These are phyloP conservation scores for Drosophila bocqueti DNA, from an alignment of 1,140 invertebrate genomes.

Conservation along the genomic window DNA sequence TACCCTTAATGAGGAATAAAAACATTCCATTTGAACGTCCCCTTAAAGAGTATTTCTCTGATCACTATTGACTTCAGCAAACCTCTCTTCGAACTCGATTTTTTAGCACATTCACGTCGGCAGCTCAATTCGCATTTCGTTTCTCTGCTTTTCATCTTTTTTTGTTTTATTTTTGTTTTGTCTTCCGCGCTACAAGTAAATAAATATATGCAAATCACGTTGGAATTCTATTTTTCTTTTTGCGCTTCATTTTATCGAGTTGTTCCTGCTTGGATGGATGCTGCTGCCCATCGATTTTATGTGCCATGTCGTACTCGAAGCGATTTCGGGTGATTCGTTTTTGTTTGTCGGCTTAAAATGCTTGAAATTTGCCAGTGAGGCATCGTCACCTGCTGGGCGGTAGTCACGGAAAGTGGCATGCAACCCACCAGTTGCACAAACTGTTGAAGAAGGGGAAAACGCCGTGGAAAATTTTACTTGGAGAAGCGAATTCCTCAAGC, in stretches of 20 bases:
- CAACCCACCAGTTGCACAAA: slow-evolving; percentile 71
- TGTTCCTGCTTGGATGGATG: slow-evolving; percentile 27
- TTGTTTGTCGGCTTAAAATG: slow-evolving; percentile 47
- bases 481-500: slow-evolving; percentile 27
- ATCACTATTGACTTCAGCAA: slow-evolving; percentile 1
- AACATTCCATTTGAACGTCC: too few relatives aligned
- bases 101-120: slow-evolving; percentile 42
- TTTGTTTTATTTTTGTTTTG: slow-evolving; percentile 28
- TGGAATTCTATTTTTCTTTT: slow-evolving; percentile 52
- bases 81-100: slow-evolving; percentile 8
- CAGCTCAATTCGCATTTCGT: slow-evolving; percentile 51
- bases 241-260: slow-evolving; percentile 21
- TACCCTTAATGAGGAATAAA: too few relatives aligned
- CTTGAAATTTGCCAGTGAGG: slow-evolving; percentile 34
- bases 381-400: slow-evolving; percentile 33
- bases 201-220: slow-evolving; percentile 82
- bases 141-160: slow-evolving; percentile 11
- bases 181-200: slow-evolving; percentile 54
- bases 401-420: slow-evolving; percentile 37
- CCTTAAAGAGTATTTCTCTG: slow-evolving; percentile 8
- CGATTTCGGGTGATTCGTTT: slow-evolving; percentile 56
- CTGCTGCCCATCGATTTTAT: slow-evolving; percentile 70
- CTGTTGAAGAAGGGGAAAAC: neutral
- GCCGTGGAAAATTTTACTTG: slow-evolving; percentile 15
- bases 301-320: slow-evolving; percentile 49